Evolutionary conservation across 1,140 invertebrate species (phyloP), one percentile per base, ranked within the genome.

Genomic region (Orius insidiosus): DNA sequence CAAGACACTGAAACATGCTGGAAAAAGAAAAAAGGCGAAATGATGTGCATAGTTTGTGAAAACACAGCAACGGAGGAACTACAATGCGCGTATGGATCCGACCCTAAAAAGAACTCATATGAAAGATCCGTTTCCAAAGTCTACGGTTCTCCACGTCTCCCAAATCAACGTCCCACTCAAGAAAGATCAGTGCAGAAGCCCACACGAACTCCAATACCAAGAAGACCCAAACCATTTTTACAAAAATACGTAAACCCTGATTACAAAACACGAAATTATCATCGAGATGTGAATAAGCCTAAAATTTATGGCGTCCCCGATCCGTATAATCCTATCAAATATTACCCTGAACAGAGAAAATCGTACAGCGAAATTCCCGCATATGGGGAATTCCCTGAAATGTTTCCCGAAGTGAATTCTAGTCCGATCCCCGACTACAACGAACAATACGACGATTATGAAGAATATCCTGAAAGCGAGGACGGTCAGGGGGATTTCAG

Each of bases 31-130:
- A 76, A 67, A 54, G 70, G 74, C 52, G 69, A 68, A 8, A 71
- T 75, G 64, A 69, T 64, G 5, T 83, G 79, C 53, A 73, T 65
- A 33, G 60, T 75, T 2, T 83, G 79, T 54, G 70, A 71, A 52
- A 69, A 80, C 54, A 65, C 71, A 0, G 72, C 75, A 78, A 69
- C 1, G 75, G 76, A 13, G 76, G 71, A 4, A 76, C 75, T 48
- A 61, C 72, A 74, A 30, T 81, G 78, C 54, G 72, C 72, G 0
- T 81, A 80, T 59, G 68, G 68, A 1, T 69, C 72, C 11, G 69
- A 74, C 51, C 78, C 78, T 0, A 71, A 74, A 52, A 75, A 75
- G 47, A 76, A 79, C 52, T 66, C 75, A 52, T 80, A 80, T 56
- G 74, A 76, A 39, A 78, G 72, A 56, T 62, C 52, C 3, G 61